Base-by-base conservation (phyloP, 1,140 invertebrate genomes). In the Caenorhabditis remanei region DNA sequence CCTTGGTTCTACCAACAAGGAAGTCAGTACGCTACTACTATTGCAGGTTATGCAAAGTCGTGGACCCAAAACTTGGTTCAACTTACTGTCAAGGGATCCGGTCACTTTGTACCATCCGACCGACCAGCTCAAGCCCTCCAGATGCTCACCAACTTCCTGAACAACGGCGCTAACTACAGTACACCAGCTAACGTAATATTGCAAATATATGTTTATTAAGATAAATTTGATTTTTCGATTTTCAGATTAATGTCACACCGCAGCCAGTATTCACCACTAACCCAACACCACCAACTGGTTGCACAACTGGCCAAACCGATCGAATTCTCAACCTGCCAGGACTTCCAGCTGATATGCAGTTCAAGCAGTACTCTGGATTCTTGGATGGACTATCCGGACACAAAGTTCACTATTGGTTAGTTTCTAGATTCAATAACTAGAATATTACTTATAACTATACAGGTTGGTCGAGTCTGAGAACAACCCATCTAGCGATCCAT, bases 21-120 rank as follows among this genome's bases (percentile, higher is more conserved):
- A 6, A 14, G 9, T 14, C 46, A 46, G 24, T 87, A 53, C 19
- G 65, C 79, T 50, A 48, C n/a, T n/a, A 83, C 50, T n/a, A 87
- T 87, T 40, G 86, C 86, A 48, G 86, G 86, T 43, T 87, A 87
- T 11, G 48, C 61, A 48, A 87, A 87, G 48, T 61, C 86, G 1
- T 87, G 75, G 75, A 83, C 67, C 14, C 55, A 87, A 46, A 87
- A 87, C 86, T 61, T 88, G 14, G 87, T 87, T 58, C 87, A 88
- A 83, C 48, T 88, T 24, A 89, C 88, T 43, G 88, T 89, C 65
- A 89, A 93, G 90, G 94, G 94, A 43, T 92, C 94, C 86, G 94
- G 94, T 84, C 94, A 94, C 90, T 94, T 94, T 93, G 94, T 94
- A 3, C 94, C 94, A 4, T 91, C 92, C 87, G 94, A 94, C 90